Conservation (phyloP, 2,888 invertebrate genomes). For the Steromphala cineraria region DNA sequence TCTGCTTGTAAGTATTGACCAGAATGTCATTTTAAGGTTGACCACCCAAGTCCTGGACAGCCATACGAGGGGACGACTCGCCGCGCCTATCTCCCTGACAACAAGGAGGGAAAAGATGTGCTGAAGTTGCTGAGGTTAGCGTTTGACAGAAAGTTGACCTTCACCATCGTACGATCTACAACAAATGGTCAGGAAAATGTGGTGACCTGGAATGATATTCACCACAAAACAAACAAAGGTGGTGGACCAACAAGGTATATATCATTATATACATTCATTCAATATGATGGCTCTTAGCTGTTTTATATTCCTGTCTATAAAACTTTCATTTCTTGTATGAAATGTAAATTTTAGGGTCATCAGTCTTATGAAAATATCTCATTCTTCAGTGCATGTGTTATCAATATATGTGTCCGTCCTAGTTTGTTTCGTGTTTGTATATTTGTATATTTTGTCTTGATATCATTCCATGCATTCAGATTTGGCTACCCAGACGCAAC, state of each 20-base stretch:
- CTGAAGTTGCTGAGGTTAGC: constrained; percentile 55
- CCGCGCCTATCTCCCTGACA: constrained; percentile 64
- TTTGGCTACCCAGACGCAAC: constrained; percentile 48
- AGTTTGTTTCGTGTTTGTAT: too few relatives aligned
- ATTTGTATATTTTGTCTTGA: too few relatives aligned
- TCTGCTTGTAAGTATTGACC: too few relatives aligned
- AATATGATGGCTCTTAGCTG: too few relatives aligned
- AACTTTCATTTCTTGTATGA: too few relatives aligned
- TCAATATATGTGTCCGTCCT: too few relatives aligned
- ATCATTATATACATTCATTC: too few relatives aligned
- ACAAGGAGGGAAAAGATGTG: constrained; percentile 56
- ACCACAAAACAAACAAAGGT: constrained; percentile 59
- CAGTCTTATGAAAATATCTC: too few relatives aligned
- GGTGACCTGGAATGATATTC: constrained; percentile 64
- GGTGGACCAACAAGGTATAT: constrained; percentile 49
- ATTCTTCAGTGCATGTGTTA: too few relatives aligned
- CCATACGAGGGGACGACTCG: constrained; percentile 58
- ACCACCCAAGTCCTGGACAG: constrained; percentile 64
- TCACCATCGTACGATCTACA: constrained; percentile 67
- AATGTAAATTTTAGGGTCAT: too few relatives aligned
- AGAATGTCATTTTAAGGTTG: constrained; percentile 32
- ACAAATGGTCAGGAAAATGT: constrained; percentile 57
- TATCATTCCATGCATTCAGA: constrained; percentile 5
- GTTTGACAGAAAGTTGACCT: constrained; percentile 54
- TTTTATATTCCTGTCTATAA: too few relatives aligned